Base-by-base conservation (phyloP, 2,113 vertebrate species). In the Gymnogyps californianus region DNA sequence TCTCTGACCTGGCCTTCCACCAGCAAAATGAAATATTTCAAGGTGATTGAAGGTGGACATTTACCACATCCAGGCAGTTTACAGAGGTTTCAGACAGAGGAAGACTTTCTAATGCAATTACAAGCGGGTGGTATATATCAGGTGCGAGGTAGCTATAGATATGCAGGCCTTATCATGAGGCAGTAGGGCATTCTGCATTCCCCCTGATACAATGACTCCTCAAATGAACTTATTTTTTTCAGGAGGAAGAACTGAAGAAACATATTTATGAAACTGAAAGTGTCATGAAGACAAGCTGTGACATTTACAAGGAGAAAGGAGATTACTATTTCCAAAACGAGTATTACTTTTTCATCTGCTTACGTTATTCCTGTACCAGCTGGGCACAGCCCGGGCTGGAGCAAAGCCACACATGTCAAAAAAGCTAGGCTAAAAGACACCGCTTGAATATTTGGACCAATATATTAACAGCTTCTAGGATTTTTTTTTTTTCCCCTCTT, bases 231-330 rank as follows among this genome's bases (percentile, higher is more conserved):
- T 26, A 0, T 15, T 36, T 57, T 57, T 78, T 83, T 20, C 81
- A 97, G 97, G 90, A 92, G 54, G 87, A 93, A 65, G 57, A 93
- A 8, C 76, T 97, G 74, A 93, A 80, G 86, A 93, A 92, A 44
- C 81, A 90, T 4, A 85, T 97, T 32, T 84, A 83, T 5, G 87
- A 95, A 55, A 90, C 59, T 0, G 58, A 91, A 34, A 91, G 51
- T 0, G 65, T 96, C 62, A 71, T 93, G 74, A 83, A 85, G 62
- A 64, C 94, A 3, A 97, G 96, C 75, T 97, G 97, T n/a, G 93
- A 74, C 34, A 70, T 85, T 18, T 96, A 92, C 72, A 81, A 92
- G n/a, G 67, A 89, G 59, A 69, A 89, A 28, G 97, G 96, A 76
- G 82, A 95, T 57, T 91, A 96, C 70, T 76, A 57, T 5, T 95